Percentiles rank a stretch among this genome's conserved stretches.
These are phyloP conservation scores for Anarsia innoxiella DNA, from an alignment of 2,888 invertebrate genomes.

Conservation along the genomic window DNA sequence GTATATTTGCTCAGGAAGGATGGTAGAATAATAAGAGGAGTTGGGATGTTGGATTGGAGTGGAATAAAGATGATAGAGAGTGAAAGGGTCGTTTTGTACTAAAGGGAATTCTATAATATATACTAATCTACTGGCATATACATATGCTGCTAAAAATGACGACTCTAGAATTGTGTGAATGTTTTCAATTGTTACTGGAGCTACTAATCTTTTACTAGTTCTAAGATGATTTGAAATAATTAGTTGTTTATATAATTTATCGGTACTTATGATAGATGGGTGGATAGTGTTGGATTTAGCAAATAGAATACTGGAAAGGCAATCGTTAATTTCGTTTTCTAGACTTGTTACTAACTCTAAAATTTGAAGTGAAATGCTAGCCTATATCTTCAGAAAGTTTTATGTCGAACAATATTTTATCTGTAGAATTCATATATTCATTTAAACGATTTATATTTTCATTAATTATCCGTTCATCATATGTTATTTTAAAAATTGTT, in stretches of 20 bases:
- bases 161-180: slow-evolving; percentile 13
- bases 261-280: slow-evolving; percentile 16
- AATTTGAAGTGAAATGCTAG: slow-evolving; percentile 22
- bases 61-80: slow-evolving; percentile 20
- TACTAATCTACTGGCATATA: slow-evolving; percentile 22
- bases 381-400: slow-evolving; percentile 23
- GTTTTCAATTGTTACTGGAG: slow-evolving; percentile 20
- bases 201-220: slow-evolving; percentile 19
- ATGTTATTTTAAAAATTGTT: slow-evolving; percentile 23
- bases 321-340: slow-evolving; percentile 24
- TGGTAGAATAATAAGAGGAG: slow-evolving; percentile 18
- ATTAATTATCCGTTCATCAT: slow-evolving; percentile 22
- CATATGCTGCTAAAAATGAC: slow-evolving; percentile 20
- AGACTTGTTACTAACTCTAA: slow-evolving; percentile 19
- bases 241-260: slow-evolving; percentile 19
- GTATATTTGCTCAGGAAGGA: slow-evolving; percentile 22
- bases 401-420: slow-evolving; percentile 16
- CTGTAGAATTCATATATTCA: slow-evolving; percentile 18
- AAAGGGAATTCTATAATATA: slow-evolving; percentile 24
- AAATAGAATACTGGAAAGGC: slow-evolving; percentile 22
- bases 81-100: slow-evolving; percentile 16
- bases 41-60: slow-evolving; percentile 22
- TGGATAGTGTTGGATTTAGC: slow-evolving; percentile 24
- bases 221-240: slow-evolving; percentile 19
- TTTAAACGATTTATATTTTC: slow-evolving; percentile 22